Base-by-base conservation (phyloP, 2,113 vertebrate genomes). In the Coptodon bakossiorum region DNA sequence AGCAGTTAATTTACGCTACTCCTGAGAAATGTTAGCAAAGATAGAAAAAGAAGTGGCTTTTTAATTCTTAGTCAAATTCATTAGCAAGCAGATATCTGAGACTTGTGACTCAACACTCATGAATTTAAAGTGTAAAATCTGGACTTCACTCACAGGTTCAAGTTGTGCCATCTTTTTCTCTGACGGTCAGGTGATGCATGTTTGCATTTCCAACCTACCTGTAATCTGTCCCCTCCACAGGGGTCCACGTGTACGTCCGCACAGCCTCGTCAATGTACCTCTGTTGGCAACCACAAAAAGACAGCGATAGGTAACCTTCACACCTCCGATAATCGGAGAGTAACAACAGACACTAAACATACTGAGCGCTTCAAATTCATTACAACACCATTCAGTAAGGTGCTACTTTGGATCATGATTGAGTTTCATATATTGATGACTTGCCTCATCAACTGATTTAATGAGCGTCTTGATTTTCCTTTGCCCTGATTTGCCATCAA, bases 391-490 rank as follows among this genome's bases (percentile, higher is more conserved):
- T 89, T 73, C 50, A 86, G 89, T 89, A 91, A 85, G 89, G 86
- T 83, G 89, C 85, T 61, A 68, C 89, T 93, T 79, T 87, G 92
- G 84, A 73, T 85, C 84, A 59, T 85, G 92, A 94, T 88, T 89
- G 90, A 84, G 61, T 86, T 88, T 91, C 86, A 86, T 89, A 86
- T 89, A 93, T 90, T 88, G 93, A 94, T 92, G 93, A 95, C 95
- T 96, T 97, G 98, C 99, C 98, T 99, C 98, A 4, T 99, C 99
- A 95, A 98, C 94, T 57, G 99, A 99, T 94, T 99, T 99, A 96
- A 99, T 96, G 93, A 99, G 94, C 1, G 98, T 98, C 95, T 96
- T 97, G 96, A 99, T 97, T 96, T 97, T 98, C 93, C 88, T 97
- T 93, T 98, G 97, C 78, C 97, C 98, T 0, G 95, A 92, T 45